Conservation (phyloP, 1,140 invertebrate species). For the Brachionus paranguensis region DNA sequence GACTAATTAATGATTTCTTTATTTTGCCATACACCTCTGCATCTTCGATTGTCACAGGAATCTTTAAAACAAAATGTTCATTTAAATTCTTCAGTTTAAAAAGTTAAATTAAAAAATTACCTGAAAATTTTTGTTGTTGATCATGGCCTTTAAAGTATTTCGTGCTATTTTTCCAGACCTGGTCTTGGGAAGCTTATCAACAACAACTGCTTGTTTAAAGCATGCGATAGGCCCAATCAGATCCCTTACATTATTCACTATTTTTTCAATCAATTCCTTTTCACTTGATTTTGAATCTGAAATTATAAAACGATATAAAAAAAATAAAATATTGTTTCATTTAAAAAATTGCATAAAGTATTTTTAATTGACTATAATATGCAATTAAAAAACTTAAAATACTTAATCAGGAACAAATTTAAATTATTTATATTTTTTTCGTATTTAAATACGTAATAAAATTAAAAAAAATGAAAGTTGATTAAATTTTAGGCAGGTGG, state of each 20-base stretch:
- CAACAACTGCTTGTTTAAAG: constrained; percentile 69
- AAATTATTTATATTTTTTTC: no score
- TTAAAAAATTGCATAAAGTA: no score
- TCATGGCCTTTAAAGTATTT: constrained; percentile 75
- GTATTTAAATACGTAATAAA: no score
- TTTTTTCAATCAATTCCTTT: constrained; percentile 50
- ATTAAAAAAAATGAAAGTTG: no score
- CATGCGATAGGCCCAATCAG: constrained; percentile 80
- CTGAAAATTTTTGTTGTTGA: constrained; percentile 68
- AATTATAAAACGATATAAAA: background rate
- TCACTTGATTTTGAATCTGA: constrained; percentile 42
- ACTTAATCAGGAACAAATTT: no score
- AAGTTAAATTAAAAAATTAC: constrained; percentile 57
- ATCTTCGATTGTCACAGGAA: constrained; percentile 81
- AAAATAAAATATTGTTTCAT: background rate
- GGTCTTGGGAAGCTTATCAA: constrained; percentile 71
- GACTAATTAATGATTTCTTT: constrained; percentile 61
- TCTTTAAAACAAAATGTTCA: constrained; percentile 56
- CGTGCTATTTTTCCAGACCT: constrained; percentile 73
- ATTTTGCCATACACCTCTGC: constrained; percentile 71
- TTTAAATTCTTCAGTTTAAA: background rate
- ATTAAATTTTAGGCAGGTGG: no score
- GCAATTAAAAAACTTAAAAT: no score
- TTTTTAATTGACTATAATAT: no score
- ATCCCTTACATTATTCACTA: constrained; percentile 63